Conservation (phyloP, 2,888 invertebrate genomes). For the Pheosia gnoma region DNA sequence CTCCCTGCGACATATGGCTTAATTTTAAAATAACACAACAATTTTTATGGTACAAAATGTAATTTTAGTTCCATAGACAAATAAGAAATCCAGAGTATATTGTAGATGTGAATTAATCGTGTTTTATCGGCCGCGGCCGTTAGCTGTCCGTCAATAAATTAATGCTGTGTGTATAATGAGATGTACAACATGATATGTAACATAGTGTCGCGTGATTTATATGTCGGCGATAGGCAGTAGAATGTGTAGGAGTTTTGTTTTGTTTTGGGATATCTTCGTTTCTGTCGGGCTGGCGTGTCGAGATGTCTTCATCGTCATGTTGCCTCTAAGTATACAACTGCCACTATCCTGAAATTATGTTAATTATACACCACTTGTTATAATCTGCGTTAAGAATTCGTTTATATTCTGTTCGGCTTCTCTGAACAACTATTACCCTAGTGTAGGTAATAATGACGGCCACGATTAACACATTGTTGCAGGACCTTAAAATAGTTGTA, state of each 20-base stretch:
- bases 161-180: conserved; percentile 52
- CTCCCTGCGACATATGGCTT: conserved; percentile 64
- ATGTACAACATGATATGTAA: conserved; percentile 54
- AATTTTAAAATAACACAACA: conserved; percentile 63
- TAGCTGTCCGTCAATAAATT: conserved; percentile 52
- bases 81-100: conserved; percentile 80
- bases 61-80: conserved; percentile 80
- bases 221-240: conserved; percentile 57
- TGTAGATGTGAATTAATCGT: conserved; percentile 62
- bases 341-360: background rate
- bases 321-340: background rate
- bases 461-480: no score
- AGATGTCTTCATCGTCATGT: background rate
- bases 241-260: conserved; percentile 41
- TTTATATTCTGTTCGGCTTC: no score
- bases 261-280: conserved; percentile 42
- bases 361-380: no score
- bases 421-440: no score
- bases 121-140: conserved; percentile 51
- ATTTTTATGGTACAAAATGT: conserved; percentile 78
- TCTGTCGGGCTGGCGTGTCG: conserved; percentile 42
- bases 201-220: conserved; percentile 62
- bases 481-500: no score
- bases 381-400: no score
- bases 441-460: no score